A percentile compares a stretch with the other conserved stretches of the same genome.
These are phyloP conservation scores for Saturnia pavonia DNA, from an alignment of 2,888 invertebrate genomes.

Conservation along the genomic window DNA sequence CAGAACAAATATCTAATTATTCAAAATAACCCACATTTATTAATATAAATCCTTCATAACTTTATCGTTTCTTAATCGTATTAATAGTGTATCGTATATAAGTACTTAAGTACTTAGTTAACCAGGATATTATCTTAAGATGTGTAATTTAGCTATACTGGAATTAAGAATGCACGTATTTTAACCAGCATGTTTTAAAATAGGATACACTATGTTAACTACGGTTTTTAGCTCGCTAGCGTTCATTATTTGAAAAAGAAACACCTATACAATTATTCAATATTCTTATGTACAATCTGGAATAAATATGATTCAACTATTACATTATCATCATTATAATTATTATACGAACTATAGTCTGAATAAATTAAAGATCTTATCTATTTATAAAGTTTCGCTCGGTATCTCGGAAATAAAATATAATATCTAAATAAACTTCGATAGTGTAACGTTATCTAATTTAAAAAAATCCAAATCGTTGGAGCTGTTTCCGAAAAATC, in stretches of 20 bases:
- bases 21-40: neutral
- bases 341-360: neutral
- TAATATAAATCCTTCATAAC: neutral
- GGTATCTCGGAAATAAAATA: too few relatives aligned
- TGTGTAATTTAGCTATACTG: neutral
- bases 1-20: neutral
- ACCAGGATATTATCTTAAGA: neutral
- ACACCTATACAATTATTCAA: neutral
- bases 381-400: neutral
- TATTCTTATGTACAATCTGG: neutral
- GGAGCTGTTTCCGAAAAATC: too few relatives aligned
- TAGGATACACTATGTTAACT: neutral
- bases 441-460: too few relatives aligned
- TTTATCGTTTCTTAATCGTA: neutral
- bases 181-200: neutral
- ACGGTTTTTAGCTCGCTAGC: neutral
- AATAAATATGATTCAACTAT: neutral
- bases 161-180: neutral
- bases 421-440: too few relatives aligned
- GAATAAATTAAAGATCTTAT: neutral
- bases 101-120: neutral
- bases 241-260: neutral
- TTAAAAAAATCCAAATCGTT: too few relatives aligned
- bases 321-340: neutral
- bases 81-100: neutral